phyloP scores from a whole-genome alignment of 2,113 vertebrate species.

The Prietella phreatophila region DNA sequence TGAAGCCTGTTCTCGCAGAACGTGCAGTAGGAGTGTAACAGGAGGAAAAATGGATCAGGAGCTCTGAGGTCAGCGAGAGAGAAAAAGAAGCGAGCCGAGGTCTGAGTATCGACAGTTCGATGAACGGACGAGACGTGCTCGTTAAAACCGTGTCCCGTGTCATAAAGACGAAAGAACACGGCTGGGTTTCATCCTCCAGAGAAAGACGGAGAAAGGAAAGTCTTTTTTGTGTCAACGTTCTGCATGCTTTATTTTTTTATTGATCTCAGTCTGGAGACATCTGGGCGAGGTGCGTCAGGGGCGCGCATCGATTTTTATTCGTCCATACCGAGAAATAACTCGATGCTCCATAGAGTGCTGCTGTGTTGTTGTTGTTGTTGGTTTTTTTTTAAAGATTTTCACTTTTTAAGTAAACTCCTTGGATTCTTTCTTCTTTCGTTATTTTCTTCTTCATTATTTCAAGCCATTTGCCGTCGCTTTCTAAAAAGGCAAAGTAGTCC shows the following conservation, averaged over 20 bases:
- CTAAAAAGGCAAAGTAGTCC: not conserved
- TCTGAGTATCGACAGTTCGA: constrained; percentile 33
- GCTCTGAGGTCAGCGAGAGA: not conserved
- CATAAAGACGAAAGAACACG: constrained; percentile 18
- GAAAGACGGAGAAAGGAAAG: not conserved
- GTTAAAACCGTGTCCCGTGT: constrained; percentile 35
- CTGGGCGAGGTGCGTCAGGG: constrained; percentile 18
- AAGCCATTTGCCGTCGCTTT: not conserved
- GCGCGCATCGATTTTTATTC: not conserved
- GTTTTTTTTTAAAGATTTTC: not conserved
- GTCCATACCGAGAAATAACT: not conserved
- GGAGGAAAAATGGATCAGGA: not conserved
- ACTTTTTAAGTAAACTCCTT: not conserved
- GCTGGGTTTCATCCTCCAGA: constrained; percentile 31
- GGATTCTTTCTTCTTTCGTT: not conserved
- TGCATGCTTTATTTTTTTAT: constrained; percentile 47
- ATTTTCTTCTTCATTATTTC: not conserved
- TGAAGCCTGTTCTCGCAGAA: too few relatives aligned
- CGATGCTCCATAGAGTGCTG: not conserved
- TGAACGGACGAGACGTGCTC: constrained; percentile 28
- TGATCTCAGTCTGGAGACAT: constrained; percentile 39
- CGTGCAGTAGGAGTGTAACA: not conserved
- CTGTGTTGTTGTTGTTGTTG: not conserved
- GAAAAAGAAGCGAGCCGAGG: not conserved
- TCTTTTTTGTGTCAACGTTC: constrained; percentile 30